Evolutionary conservation across 2,888 invertebrate genomes (phyloP), one percentile per base, ranked within the genome.

Genomic region (Drosophila histrio): DNA sequence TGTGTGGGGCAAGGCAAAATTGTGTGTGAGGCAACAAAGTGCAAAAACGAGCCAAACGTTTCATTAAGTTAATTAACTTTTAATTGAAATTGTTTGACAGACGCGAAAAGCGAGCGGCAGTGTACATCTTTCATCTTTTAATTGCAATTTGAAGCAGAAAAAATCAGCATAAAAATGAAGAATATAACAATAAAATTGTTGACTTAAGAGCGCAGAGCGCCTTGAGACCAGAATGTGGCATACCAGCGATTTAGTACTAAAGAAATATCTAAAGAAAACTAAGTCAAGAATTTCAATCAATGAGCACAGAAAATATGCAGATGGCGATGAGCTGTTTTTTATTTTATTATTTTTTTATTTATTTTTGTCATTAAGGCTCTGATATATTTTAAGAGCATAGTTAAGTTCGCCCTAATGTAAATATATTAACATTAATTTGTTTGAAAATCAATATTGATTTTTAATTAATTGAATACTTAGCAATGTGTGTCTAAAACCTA

Each of bases 61-160:
- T 86, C 88, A 87, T 83, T 83, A 83, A 86, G 61, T 83, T 86
- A 83, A 88, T 82, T 88, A 86, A 88, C 67, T 72, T 87, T 82
- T 88, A 88, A 82, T 83, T 82, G 77, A 86, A 88, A 88, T 73
- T 74, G 74, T 73, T 74, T 67, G 59, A 73, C 78, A 62, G 73
- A 62, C 62, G 58, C 62, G 47, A 39, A 62, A 53, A 49, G 74
- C 61, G 59, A 47, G 61, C 67, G 43, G 46, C 52, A 46, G 6
- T 52, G 38, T 67, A 38, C 74, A 77, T 74, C 74, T 74, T 74
- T 74, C 78, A 77, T 74, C 68, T 74, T 73, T 74, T 74, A 74
- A 74, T 74, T 74, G 75, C 54, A 69, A 61, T 78, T 79, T 75
- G 62, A 73, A 66, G 53, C 61, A 22, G 13, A 15, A 63, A 62